phyloP scores from a whole-genome alignment of 2,888 invertebrate species.

The Leptodirus hochenwartii region DNA sequence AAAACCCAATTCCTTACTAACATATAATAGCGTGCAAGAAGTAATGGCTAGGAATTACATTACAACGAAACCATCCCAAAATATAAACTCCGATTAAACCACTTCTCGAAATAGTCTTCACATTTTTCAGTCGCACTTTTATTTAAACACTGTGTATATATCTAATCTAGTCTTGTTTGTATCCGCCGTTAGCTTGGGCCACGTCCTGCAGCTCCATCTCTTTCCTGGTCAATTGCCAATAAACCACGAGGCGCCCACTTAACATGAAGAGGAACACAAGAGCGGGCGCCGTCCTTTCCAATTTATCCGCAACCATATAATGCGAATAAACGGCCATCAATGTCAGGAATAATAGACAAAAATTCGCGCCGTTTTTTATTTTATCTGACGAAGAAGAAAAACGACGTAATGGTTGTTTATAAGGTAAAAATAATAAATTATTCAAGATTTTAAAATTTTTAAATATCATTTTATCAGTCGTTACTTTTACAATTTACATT shows the following conservation, averaged over 20 bases:
- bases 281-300: constrained; percentile 79
- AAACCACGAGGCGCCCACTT: constrained; percentile 74
- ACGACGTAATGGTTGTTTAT: too few relatives aligned
- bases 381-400: constrained; percentile 46
- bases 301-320: constrained; percentile 80
- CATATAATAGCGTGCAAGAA: too few relatives aligned
- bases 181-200: constrained; percentile 21
- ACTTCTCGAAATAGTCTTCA: too few relatives aligned
- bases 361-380: constrained; percentile 78
- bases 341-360: constrained; percentile 67
- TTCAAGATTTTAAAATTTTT: too few relatives aligned
- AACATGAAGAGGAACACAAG: constrained; percentile 87
- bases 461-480: too few relatives aligned
- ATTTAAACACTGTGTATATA: too few relatives aligned
- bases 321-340: constrained; percentile 84
- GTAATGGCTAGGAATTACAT: too few relatives aligned
- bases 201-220: constrained; percentile 21
- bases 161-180: constrained; percentile 29
- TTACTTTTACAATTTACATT: too few relatives aligned
- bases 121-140: too few relatives aligned
- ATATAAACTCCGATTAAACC: too few relatives aligned
- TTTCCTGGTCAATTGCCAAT: constrained; percentile 40
- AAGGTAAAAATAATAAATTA: constrained; percentile 4
- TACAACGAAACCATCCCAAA: too few relatives aligned
- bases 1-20: too few relatives aligned